Evolutionary conservation across 2,888 invertebrate species (phyloP).

Genomic region (Drosophila phalerata): DNA sequence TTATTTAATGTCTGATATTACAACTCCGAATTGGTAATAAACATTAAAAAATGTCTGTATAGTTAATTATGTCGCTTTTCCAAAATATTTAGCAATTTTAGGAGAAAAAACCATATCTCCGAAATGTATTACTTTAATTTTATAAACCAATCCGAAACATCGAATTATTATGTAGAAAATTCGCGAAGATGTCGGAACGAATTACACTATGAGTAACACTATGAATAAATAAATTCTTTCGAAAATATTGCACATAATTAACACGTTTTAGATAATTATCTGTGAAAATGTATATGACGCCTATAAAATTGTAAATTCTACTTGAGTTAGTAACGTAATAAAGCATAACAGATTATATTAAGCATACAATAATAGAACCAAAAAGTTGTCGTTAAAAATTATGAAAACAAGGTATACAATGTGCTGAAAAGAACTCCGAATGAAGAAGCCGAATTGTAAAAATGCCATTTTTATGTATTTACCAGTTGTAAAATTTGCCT

Average conservation of each 20-base stretch:
- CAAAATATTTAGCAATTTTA: neutral
- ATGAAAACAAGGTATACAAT: neutral
- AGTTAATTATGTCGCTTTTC: neutral
- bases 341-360: constrained; percentile 9
- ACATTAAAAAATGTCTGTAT: neutral
- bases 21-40: neutral
- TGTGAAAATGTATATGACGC: constrained; percentile 15
- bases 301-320: constrained; percentile 7
- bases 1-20: neutral
- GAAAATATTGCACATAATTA: constrained; percentile 1
- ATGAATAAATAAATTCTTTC: neutral
- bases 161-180: neutral
- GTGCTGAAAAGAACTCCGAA: neutral
- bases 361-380: neutral
- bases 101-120: neutral
- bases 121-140: neutral
- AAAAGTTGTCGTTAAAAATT: neutral
- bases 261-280: constrained; percentile 9
- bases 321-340: constrained; percentile 1
- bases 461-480: too few relatives aligned
- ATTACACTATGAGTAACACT: neutral
- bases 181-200: neutral
- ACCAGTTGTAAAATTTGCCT: too few relatives aligned
- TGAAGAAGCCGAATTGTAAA: neutral
- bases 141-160: neutral